These are phyloP conservation scores for Cerastis rubricosa DNA, from an alignment of 2,888 invertebrate species.

Conservation along the genomic window DNA sequence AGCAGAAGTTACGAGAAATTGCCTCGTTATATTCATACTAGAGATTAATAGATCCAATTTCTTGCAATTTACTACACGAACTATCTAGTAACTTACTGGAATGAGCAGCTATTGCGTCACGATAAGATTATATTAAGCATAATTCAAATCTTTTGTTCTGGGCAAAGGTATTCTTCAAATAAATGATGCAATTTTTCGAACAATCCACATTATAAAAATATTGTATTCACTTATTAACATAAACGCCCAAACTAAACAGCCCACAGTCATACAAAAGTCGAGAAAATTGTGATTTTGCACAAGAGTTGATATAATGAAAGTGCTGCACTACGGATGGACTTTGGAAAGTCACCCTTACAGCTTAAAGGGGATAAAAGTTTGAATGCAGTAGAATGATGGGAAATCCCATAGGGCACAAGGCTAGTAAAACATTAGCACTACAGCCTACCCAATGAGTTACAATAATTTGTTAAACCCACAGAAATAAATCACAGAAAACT, in stretches of 20 bases:
- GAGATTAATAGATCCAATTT: constrained; percentile 17
- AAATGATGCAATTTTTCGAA: neutral
- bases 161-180: neutral
- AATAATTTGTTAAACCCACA: neutral
- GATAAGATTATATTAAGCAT: neutral
- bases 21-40: neutral
- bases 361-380: neutral
- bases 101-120: neutral
- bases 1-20: constrained; percentile 14
- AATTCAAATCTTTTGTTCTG: constrained; percentile 2
- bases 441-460: neutral
- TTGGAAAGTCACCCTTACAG: neutral
- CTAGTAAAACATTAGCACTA: neutral
- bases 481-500: neutral
- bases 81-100: neutral
- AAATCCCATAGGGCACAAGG: neutral
- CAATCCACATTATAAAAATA: neutral
- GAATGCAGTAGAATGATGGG: neutral
- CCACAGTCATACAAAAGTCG: neutral
- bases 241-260: neutral
- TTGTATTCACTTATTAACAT: neutral
- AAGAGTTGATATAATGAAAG: neutral
- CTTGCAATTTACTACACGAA: constrained; percentile 25
- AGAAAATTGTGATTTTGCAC: neutral
- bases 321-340: neutral